Evolutionary conservation across 2,888 invertebrate genomes (phyloP), one percentile per base, ranked within the genome.

Genomic region (Melanargia galathea): DNA sequence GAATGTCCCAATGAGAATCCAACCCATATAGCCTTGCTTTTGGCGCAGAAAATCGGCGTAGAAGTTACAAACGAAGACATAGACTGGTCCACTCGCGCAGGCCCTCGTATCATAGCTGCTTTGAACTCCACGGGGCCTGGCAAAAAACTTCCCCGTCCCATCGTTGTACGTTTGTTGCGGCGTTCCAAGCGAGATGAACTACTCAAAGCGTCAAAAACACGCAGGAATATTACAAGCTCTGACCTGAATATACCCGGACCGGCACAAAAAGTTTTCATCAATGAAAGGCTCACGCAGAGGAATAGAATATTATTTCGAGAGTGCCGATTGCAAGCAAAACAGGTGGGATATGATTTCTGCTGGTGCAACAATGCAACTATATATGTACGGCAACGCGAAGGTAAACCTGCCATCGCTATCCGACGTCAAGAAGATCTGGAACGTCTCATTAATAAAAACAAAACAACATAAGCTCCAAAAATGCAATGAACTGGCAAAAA

Each of bases 121-220:
- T 7, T 16, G 8, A 24, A 38, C 5, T 11, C 24, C 16, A 46
- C 13, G 1, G 57, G 46, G 4, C 33, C 33, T 11, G n/a, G 18
- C 13, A 46, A 18, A 6, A 33, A 4, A 30, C 20, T 5, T 13
- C 24, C 48, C 8, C 46, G 58, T 6, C 58, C 58, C 0, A 48
- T 58, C 6, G 48, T 58, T 35, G 26, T 58, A 13, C 48, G 62
- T 1, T 8, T 62, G 1, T 2, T 56, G 2, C 55, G 40, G 7
- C 55, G 56, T 2, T 13, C 38, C 20, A 62, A 62, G 40, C 55
- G 62, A 1, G 56, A 56, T 20, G 40, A 62, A 40, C 16, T 62
- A 11, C 38, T 62, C 6, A 56, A 43, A 49, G 55, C 49, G 1
- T 35, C 62, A 4, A 62, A 52, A 45, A 20, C 51, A 16, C 30